Evolutionary conservation across 1,140 invertebrate genomes (phyloP), one percentile per base, ranked within the genome.

Genomic region (Drosophila nikananu): DNA sequence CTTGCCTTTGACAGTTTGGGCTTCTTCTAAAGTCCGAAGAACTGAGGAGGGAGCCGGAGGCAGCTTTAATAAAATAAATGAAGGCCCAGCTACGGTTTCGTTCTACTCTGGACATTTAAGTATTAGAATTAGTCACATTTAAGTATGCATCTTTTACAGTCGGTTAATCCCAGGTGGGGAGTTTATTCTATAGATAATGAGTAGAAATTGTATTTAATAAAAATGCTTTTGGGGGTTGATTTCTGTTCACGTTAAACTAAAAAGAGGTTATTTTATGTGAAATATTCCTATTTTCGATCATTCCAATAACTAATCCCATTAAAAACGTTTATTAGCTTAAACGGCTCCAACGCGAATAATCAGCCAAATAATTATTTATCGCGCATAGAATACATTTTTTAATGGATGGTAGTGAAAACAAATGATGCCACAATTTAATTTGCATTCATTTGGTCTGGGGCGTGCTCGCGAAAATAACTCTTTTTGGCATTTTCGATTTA

Each of bases 61-160:
- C 76, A 80, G 76, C 67, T 72, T 86, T 86, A 76, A 83, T 73
- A 83, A 86, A 80, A 57, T 62, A 75, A 81, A 78, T 83, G 39
- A 78, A 83, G 54, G 62, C 51, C 57, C 63, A 65, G 37, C 59
- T 17, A 17, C 8, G 21, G 15, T 1, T 57, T 55, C 8, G 13
- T 15, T 21, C 2, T 35, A 3, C 19, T 42, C 15, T 32, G 5
- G 1, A 12, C 19, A 23, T 17, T 17, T 19, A 19, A 19, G 27
- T 23, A 27, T 27, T 35, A 19, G 27, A 32, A 32, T 32, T 35
- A 35, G 13, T 21, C n/a, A 32, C 12, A 35, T 32, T 19, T 35
- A 35, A 54, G 21, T 19, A 52, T 19, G n/a, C 5, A 4, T 27
- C 1, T n/a, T 25, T 25, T 52, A 13, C 12, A 13, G 35, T 13